Base-by-base conservation (phyloP, 2,888 invertebrate species). In the Pantelozetes paolii region DNA sequence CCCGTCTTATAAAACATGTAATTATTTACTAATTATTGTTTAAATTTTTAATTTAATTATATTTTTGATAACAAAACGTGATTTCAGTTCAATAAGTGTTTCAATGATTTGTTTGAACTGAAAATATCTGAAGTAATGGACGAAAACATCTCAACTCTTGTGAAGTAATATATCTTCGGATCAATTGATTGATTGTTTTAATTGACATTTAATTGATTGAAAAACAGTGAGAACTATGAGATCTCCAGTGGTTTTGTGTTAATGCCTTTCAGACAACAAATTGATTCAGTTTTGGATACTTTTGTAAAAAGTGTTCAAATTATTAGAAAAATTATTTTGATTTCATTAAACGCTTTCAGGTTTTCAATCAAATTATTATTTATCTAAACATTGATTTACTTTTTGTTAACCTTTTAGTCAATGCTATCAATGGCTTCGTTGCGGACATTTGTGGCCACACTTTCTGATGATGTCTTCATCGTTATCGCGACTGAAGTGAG, bases 341-440 rank as follows among this genome's bases (percentile, higher is more conserved):
- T 67, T 48, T 67, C 73, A 15, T 26, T 40, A 30, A 73, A 67
- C 42, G 23, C 45, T 26, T 73, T 73, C 69, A 28, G 57, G 69
- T 50, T 67, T 18, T 42, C 32, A 62, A 11, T n/a, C 18, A 28
- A 18, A 45, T 69, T 42, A 69, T 69, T 26, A 3, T 20, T 2
- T 42, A 9, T 45, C 11, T n/a, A 36, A 11, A 42, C 13, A 6
- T 36, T n/a, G 11, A 9, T n/a, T 8, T 64, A n/a, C 3, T 36
- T 40, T n/a, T 15, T 18, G 30, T 26, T 11, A 32, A n/a, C 20
- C 5, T 36, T 9, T 11, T n/a, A 85, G 77, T 50, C 54, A 50
- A 36, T 71, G 50, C 13, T 23, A 40, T 32, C 28, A 36, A 50
- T 74, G 74, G 74, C 30, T 74, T 20, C 67, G 67, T 30, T 64